phyloP scores from a whole-genome alignment of 2,888 invertebrate species.

The Ormia ochracea region DNA sequence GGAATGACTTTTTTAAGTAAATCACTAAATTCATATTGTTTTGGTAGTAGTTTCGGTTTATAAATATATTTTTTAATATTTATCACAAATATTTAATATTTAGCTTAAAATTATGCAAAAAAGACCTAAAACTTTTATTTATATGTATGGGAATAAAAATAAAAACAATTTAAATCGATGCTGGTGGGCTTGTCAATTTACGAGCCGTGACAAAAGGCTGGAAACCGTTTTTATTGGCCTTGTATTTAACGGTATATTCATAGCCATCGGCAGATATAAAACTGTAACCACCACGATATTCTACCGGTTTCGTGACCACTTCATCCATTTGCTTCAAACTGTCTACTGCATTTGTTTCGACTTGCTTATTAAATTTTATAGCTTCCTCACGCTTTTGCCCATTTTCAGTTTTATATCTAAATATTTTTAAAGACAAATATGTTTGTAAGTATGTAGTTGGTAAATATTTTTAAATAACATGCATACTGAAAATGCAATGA shows the following conservation, averaged over 20 bases:
- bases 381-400: conserved; percentile 73
- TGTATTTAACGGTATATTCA: conserved; percentile 78
- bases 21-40: no score
- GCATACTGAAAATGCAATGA: conserved; percentile 69
- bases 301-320: conserved; percentile 65
- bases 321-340: not conserved
- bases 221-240: conserved; percentile 80
- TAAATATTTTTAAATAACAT: not conserved
- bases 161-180: not conserved
- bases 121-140: not conserved
- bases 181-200: conserved; percentile 65
- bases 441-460: no score
- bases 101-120: not conserved
- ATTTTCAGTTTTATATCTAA: conserved; percentile 73
- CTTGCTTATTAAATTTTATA: conserved; percentile 64
- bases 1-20: no score
- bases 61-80: no score
- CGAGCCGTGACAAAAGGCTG: conserved; percentile 76
- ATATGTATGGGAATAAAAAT: not conserved
- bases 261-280: conserved; percentile 79
- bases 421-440: not conserved
- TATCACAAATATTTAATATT: no score
- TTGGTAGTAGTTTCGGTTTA: no score
- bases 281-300: conserved; percentile 76
- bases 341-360: not conserved